Percentiles rank a stretch among this genome's conserved stretches.
phyloP scores from a whole-genome alignment of 2,113 vertebrate species.

The Pachyramphus minor region DNA sequence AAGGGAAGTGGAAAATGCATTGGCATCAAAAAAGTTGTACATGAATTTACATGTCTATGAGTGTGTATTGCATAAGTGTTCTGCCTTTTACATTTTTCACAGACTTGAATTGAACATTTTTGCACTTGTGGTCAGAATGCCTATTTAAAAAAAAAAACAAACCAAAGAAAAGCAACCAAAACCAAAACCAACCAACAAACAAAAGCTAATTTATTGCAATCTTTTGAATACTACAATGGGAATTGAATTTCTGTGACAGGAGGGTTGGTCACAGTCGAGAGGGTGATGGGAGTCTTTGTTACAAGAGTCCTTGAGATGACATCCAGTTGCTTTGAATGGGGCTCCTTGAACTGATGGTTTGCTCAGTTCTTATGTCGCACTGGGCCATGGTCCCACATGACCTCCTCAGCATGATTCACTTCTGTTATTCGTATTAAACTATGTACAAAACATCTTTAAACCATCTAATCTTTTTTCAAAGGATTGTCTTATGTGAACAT shows the following conservation, averaged over 20 bases:
- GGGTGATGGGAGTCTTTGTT: not conserved
- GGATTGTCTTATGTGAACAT: not conserved
- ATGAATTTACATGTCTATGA: not conserved
- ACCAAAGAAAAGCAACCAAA: not conserved
- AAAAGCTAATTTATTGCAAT: not conserved
- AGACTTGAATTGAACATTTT: fast-evolving
- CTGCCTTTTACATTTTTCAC: not conserved
- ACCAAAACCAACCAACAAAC: not conserved
- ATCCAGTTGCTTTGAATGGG: not conserved
- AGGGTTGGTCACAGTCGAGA: not conserved
- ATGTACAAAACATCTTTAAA: not conserved
- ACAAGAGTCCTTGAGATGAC: not conserved
- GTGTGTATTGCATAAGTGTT: not conserved
- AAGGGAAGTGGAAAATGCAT: not conserved
- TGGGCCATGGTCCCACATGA: fast-evolving
- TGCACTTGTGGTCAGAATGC: not conserved
- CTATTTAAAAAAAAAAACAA: not conserved
- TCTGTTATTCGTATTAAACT: not conserved
- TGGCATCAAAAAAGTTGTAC: not conserved
- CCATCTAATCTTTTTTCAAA: not conserved
- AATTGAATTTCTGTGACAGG: not conserved
- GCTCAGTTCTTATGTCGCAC: not conserved
- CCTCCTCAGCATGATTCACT: not conserved
- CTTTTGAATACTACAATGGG: not conserved
- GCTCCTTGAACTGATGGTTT: fast-evolving